phyloP scores from a whole-genome alignment of 53 echinoderm and acorn worm genomes.

The Echinarachnius parma region DNA sequence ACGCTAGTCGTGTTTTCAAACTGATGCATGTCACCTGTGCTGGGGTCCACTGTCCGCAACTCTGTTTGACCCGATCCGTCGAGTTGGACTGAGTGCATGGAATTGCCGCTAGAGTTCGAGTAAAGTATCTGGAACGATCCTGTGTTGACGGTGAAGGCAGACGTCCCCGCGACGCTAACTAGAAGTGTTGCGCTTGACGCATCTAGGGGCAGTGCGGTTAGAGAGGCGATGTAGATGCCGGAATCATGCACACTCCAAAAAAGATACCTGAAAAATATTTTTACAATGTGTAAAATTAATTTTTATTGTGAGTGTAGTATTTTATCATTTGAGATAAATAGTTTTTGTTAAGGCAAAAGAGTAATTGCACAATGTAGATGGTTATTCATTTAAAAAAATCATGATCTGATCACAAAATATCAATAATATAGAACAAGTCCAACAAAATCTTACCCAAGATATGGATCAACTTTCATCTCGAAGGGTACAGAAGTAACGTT shows the following conservation, averaged over 20 bases:
- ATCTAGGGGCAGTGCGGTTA: constrained; percentile 19
- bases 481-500: constrained; percentile 47
- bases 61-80: constrained; percentile 64
- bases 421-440: no score
- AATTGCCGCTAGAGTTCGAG: constrained; percentile 40
- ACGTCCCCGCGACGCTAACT: constrained; percentile 16
- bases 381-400: no score
- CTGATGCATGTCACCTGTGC: background rate
- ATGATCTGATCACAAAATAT: no score
- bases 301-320: background rate
- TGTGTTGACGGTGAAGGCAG: constrained; percentile 51
- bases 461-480: constrained; percentile 86
- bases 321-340: background rate
- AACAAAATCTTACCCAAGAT: constrained; percentile 85
- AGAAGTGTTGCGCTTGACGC: constrained; percentile 34
- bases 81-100: constrained; percentile 56
- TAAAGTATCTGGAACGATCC: constrained; percentile 58
- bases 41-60: no score
- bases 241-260: constrained; percentile 72
- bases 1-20: constrained; percentile 61
- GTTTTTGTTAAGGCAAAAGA: no score
- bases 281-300: background rate
- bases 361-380: no score
- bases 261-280: constrained; percentile 57
- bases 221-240: constrained; percentile 67